phyloP scores from a whole-genome alignment of 2,888 invertebrate species.

The Nysson spinosus region DNA sequence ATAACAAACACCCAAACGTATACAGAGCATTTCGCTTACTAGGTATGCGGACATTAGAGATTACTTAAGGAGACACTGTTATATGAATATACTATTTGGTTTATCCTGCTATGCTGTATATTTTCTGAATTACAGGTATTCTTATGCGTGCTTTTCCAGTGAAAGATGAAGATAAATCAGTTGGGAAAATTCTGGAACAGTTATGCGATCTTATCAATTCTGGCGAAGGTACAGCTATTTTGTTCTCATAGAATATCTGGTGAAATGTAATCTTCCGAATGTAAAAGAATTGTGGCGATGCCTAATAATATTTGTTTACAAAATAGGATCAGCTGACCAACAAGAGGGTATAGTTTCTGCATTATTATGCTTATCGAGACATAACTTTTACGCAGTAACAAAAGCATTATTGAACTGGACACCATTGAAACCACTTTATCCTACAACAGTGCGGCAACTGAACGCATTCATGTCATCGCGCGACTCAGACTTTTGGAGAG shows the following conservation, averaged over 20 bases:
- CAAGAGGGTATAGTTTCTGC: conserved; percentile 70
- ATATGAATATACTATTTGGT: background rate
- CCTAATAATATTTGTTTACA: background rate
- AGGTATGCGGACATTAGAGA: too few relatives aligned
- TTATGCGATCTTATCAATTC: conserved; percentile 63
- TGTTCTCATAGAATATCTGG: background rate
- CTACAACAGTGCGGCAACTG: conserved; percentile 58
- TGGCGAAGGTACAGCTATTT: conserved; percentile 62
- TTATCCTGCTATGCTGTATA: background rate
- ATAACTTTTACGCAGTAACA: conserved; percentile 53
- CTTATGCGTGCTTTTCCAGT: conserved; percentile 65
- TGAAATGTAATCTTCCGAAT: too few relatives aligned
- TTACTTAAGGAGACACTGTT: background rate
- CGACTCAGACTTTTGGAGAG: conserved; percentile 53
- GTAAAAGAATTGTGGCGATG: too few relatives aligned
- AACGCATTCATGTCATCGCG: conserved; percentile 53
- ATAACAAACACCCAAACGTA: conserved; percentile 52
- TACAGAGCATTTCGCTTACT: conserved; percentile 66
- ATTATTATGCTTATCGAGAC: conserved; percentile 64
- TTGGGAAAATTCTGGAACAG: conserved; percentile 61
- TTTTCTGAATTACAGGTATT: conserved; percentile 57
- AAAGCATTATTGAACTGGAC: conserved; percentile 64
- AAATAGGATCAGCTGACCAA: conserved; percentile 61
- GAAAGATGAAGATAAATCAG: conserved; percentile 46
- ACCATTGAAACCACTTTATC: conserved; percentile 51